These are phyloP conservation scores for Mimachlamys varia DNA, from an alignment of 2,888 invertebrate genomes.

Conservation along the genomic window DNA sequence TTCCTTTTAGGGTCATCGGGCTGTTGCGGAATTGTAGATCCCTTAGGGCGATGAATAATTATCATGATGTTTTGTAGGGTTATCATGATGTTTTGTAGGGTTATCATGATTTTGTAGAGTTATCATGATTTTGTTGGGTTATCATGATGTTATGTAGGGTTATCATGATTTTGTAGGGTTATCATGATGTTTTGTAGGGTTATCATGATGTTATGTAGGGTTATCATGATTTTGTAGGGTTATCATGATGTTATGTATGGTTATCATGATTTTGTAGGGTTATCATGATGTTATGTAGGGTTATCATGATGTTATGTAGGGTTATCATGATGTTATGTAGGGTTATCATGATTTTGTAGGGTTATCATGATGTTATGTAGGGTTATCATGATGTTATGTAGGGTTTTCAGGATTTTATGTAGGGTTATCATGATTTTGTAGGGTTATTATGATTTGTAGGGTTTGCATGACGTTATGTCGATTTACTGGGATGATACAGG, in stretches of 20 bases:
- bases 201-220: no score
- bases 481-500: background rate
- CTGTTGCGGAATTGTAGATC: no score
- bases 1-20: no score
- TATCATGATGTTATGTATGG: background rate
- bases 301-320: background rate
- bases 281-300: background rate
- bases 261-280: background rate
- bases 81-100: no score
- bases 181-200: no score
- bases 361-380: background rate
- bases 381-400: background rate
- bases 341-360: background rate
- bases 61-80: no score
- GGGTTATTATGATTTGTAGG: background rate
- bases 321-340: background rate
- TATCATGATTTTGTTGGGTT: no score
- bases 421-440: background rate
- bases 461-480: background rate
- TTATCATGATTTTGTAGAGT: no score
- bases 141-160: no score
- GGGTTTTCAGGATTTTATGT: background rate
- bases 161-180: no score
- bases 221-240: background rate
- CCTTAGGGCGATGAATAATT: no score